Base-by-base conservation (phyloP, 2,888 invertebrate genomes). In the Eristalinus aeneus region DNA sequence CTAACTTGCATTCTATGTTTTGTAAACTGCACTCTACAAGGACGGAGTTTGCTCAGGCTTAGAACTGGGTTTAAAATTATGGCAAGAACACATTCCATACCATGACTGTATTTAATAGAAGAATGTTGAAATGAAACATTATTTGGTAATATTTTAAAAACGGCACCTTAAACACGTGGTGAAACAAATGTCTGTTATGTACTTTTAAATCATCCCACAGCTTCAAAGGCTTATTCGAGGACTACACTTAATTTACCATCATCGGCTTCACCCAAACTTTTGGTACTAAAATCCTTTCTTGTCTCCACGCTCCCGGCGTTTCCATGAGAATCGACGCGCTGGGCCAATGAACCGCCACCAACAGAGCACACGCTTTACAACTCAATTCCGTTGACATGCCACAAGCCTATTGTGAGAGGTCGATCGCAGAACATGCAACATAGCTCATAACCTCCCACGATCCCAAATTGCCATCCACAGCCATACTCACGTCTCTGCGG, bases 361-460 rank as follows among this genome's bases (percentile, higher is more conserved):
- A n/a, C n/a, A 22, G 23, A n/a, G 20, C 16, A 16, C 27, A 39
- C n/a, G 27, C 34, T 46, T 79, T 54, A 79, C 72, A 79, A 72
- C 72, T 79, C 78, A 79, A 79, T 78, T 78, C 58, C 69, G 63
- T 58, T 78, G 71, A 60, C 78, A 78, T 53, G 60, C 65, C 71
- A 53, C n/a, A 32, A 46, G 53, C 72, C 23, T 22, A 73, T 79
- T 79, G 78, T 79, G 72, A 79, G 72, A 79, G 78, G 78, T 79
- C 67, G 78, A 79, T 79, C 64, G 58, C 46, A 20, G 56, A 32
- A 73, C 32, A 63, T 34, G 34, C 34, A 61, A 78, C 65, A 58
- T 53, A 16, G 65, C 65, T 60, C 53, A 16, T n/a, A 23, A 60
- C 72, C 78, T 79, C 78, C 78, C 78, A 79, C 78, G 72, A 79